Percentiles rank a stretch among this genome's conserved stretches.
Evolutionary conservation across 1,140 invertebrate species (phyloP).

Genomic region (Drosophila fuyamai): DNA sequence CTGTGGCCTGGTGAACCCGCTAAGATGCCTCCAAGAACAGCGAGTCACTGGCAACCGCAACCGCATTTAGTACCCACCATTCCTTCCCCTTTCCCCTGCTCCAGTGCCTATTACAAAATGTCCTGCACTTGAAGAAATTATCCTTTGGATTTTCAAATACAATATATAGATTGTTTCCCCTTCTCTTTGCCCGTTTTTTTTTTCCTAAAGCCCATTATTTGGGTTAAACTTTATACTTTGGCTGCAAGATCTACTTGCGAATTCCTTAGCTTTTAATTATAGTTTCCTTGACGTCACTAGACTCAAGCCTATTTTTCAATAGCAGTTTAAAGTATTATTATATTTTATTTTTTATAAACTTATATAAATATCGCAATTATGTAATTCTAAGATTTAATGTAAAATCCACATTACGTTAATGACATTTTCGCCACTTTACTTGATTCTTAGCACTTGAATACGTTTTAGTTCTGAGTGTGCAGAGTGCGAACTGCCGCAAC

Average conservation of each 20-base stretch:
- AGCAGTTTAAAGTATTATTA: too few relatives aligned
- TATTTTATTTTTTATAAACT: too few relatives aligned
- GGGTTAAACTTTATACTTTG: too few relatives aligned
- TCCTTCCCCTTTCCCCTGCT: not conserved
- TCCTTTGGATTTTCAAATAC: too few relatives aligned
- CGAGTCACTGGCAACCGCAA: slow-evolving; percentile 65
- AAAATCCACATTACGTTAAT: not conserved
- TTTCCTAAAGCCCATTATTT: too few relatives aligned
- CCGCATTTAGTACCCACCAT: slow-evolving; percentile 61
- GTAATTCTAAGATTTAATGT: not conserved
- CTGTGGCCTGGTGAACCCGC: slow-evolving; percentile 28
- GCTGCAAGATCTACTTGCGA: too few relatives aligned
- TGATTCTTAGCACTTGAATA: slow-evolving; percentile 2
- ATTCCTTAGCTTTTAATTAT: too few relatives aligned
- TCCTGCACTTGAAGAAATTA: slow-evolving; percentile 4
- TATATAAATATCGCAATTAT: too few relatives aligned
- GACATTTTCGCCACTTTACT: not conserved
- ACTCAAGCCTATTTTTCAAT: too few relatives aligned
- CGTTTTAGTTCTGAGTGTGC: slow-evolving; percentile 34
- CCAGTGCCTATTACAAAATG: slow-evolving; percentile 16
- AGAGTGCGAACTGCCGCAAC: slow-evolving; percentile 32
- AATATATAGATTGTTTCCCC: too few relatives aligned
- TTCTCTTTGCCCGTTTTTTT: too few relatives aligned
- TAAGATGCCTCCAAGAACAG: slow-evolving; percentile 64
- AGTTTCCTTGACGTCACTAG: too few relatives aligned